These are phyloP conservation scores for Siderastrea radians DNA, from an alignment of 92 coral and sea anemone species.

Conservation along the genomic window DNA sequence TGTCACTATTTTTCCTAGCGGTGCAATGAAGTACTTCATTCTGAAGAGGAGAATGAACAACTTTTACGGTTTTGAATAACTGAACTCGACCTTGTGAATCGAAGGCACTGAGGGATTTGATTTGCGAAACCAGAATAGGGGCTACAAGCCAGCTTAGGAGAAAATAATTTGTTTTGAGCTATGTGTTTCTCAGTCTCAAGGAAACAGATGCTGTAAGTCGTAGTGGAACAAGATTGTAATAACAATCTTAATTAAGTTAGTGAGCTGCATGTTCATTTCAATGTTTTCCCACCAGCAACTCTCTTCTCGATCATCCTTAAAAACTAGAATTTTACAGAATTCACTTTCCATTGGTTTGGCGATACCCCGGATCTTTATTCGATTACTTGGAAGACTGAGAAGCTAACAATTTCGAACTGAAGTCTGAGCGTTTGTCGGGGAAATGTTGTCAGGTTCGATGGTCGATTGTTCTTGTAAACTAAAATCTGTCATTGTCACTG, in stretches of 20 bases:
- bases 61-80: background rate
- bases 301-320: background rate
- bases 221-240: no score
- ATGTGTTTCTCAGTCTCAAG: no score
- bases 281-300: background rate
- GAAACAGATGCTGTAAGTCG: no score
- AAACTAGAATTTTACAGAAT: background rate
- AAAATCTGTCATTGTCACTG: no score
- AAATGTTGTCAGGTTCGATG: background rate
- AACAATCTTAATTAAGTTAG: no score
- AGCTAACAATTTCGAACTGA: no score
- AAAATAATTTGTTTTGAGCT: no score
- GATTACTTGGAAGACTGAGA: background rate
- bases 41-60: background rate
- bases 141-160: no score
- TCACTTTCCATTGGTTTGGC: background rate
- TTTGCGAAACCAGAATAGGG: no score
- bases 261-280: background rate
- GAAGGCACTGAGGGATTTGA: no score
- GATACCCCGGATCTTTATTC: no score
- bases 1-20: background rate
- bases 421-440: background rate
- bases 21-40: background rate
- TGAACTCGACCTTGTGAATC: background rate
- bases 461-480: background rate